These are phyloP conservation scores for Aleiodes alternator DNA, from an alignment of 2,888 invertebrate genomes.

Conservation along the genomic window DNA sequence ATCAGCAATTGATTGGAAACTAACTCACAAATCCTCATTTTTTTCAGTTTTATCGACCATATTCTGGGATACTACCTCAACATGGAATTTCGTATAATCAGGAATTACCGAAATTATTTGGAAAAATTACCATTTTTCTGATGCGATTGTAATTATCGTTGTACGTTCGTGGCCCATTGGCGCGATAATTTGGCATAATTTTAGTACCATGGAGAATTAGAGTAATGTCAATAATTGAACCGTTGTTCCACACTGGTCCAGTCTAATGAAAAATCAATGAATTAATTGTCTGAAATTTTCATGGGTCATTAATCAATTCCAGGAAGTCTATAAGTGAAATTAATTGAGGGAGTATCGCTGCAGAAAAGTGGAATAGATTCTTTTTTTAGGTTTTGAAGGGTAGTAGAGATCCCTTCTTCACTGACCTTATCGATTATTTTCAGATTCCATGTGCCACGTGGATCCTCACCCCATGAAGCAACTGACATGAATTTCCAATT, in stretches of 20 bases:
- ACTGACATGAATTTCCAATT: conserved; percentile 94
- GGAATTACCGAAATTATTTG: too few relatives aligned
- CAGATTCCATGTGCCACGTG: conserved; percentile 83
- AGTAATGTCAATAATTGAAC: conserved; percentile 79
- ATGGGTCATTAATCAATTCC: conserved; percentile 7
- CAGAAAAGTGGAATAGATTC: neutral
- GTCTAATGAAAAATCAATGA: conserved; percentile 64
- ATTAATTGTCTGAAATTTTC: neutral
- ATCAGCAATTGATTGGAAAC: too few relatives aligned
- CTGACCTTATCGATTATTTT: conserved; percentile 58
- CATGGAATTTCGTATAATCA: too few relatives aligned
- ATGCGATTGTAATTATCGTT: conserved; percentile 77
- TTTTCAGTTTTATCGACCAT: too few relatives aligned
- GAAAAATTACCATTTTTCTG: conserved; percentile 64
- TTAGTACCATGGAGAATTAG: conserved; percentile 85
- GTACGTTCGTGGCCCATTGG: conserved; percentile 77
- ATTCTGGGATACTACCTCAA: too few relatives aligned
- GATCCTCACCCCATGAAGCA: conserved; percentile 92
- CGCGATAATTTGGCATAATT: conserved; percentile 81
- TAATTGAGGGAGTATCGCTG: conserved; percentile 6
- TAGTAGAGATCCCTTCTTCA: neutral
- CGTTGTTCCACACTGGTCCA: conserved; percentile 77
- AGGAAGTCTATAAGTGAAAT: too few relatives aligned
- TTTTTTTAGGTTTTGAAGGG: neutral
- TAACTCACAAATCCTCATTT: too few relatives aligned